phyloP scores from a whole-genome alignment of 2,797 vertebrate genomes.

The Hydrophis major region DNA sequence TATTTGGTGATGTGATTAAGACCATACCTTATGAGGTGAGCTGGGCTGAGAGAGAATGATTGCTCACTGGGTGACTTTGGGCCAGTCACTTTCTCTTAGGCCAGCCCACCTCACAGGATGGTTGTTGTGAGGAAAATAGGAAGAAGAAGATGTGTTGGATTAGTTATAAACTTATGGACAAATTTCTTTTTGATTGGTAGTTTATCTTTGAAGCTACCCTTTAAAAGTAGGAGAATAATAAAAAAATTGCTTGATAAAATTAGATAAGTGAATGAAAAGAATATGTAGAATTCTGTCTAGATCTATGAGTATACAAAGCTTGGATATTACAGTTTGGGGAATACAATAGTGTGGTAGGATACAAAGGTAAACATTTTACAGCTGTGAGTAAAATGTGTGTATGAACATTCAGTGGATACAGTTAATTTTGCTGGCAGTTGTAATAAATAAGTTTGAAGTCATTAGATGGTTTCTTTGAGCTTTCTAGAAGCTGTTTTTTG shows the following conservation, averaged over 20 bases:
- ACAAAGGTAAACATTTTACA: not conserved
- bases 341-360: not conserved
- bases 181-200: not conserved
- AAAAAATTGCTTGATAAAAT: not conserved
- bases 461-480: not conserved
- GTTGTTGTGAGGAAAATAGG: not conserved
- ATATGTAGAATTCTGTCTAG: not conserved
- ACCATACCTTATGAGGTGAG: not conserved
- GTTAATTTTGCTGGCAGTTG: not conserved
- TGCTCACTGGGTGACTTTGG: not conserved
- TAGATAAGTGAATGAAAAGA: not conserved
- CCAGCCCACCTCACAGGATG: not conserved
- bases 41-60: not conserved
- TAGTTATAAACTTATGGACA: not conserved
- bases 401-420: conserved; percentile 1
- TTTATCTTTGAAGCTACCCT: not conserved
- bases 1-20: not conserved
- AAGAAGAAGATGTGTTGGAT: not conserved
- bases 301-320: not conserved
- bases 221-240: not conserved
- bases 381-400: not conserved
- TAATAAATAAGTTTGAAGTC: not conserved
- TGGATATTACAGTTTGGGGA: not conserved
- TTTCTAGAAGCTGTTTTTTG: not conserved
- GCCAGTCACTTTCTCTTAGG: not conserved